phyloP scores from a whole-genome alignment of 1,140 invertebrate species.

The Penaeus japonicus region DNA sequence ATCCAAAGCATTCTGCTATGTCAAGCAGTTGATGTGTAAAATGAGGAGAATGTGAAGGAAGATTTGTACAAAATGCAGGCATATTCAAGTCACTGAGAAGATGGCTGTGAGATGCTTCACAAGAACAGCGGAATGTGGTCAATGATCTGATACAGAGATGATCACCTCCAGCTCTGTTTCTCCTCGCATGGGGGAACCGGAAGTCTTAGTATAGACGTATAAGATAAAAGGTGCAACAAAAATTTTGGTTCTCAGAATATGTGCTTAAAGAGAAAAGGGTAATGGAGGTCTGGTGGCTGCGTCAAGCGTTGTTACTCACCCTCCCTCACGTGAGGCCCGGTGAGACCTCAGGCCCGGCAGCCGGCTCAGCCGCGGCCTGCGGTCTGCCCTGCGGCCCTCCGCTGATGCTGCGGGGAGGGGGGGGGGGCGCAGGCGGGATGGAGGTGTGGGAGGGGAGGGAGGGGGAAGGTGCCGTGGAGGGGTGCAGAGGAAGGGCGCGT shows the following conservation, averaged over 20 bases:
- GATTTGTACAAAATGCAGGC: constrained; percentile 52
- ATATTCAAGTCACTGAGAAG: constrained; percentile 26
- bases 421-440: background rate
- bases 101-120: constrained; percentile 29
- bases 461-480: background rate
- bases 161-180: constrained; percentile 1
- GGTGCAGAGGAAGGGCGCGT: background rate
- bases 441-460: background rate
- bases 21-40: constrained; percentile 51
- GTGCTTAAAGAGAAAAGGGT: constrained; percentile 40
- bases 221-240: constrained; percentile 36
- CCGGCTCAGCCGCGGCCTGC: background rate
- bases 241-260: constrained; percentile 39
- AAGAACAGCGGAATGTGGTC: background rate
- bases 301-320: constrained; percentile 51
- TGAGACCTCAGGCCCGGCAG: background rate
- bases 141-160: constrained; percentile 11
- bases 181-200: constrained; percentile 6
- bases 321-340: constrained; percentile 24
- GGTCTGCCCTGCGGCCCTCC: background rate
- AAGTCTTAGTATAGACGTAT: constrained; percentile 8
- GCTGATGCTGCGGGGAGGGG: constrained; percentile 18
- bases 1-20: constrained; percentile 54
- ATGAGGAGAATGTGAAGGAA: constrained; percentile 48
- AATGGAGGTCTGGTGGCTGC: constrained; percentile 21